These are phyloP conservation scores for Microchirus variegatus DNA, from an alignment of 2,797 vertebrate species.

Conservation along the genomic window DNA sequence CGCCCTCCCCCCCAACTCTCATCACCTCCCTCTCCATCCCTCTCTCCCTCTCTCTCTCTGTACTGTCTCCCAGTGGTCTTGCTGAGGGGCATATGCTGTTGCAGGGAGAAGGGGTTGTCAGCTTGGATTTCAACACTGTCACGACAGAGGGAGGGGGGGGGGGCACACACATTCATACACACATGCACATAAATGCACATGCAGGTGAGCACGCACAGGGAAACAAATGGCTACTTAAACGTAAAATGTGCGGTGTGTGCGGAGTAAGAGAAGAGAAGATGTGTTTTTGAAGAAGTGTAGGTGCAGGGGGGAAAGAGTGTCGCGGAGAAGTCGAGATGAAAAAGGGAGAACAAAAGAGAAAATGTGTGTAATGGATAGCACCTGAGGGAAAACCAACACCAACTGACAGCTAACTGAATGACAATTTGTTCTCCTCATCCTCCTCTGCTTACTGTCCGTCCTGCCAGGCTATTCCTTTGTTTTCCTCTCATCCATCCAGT, in stretches of 20 bases:
- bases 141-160: slow-evolving; percentile 72
- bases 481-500: slow-evolving; percentile 41
- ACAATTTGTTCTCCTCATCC: slow-evolving; percentile 13
- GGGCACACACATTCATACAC: slow-evolving; percentile 41
- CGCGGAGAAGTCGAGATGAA: background rate
- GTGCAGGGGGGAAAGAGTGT: background rate
- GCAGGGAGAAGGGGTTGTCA: slow-evolving; percentile 76
- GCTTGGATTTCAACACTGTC: slow-evolving; percentile 79
- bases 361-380: slow-evolving; percentile 55
- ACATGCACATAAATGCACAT: slow-evolving; percentile 19
- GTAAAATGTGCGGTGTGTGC: slow-evolving; percentile 47
- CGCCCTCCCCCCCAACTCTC: slow-evolving; percentile 20
- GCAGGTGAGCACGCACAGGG: slow-evolving; percentile 44
- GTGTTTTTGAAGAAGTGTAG: background rate
- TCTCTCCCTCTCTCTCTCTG: slow-evolving; percentile 51
- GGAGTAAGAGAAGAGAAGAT: slow-evolving; percentile 8
- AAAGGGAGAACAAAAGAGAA: slow-evolving; percentile 21
- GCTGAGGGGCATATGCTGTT: slow-evolving; percentile 80
- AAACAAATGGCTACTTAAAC: slow-evolving; percentile 65
- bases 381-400: slow-evolving; percentile 28
- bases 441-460: slow-evolving; percentile 7
- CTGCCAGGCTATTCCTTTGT: slow-evolving; percentile 37
- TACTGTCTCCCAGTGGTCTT: slow-evolving; percentile 73
- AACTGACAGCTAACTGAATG: slow-evolving; percentile 31
- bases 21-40: slow-evolving; percentile 23